Base-by-base conservation (phyloP, 2,113 vertebrate species). In the Gavia stellata region DNA sequence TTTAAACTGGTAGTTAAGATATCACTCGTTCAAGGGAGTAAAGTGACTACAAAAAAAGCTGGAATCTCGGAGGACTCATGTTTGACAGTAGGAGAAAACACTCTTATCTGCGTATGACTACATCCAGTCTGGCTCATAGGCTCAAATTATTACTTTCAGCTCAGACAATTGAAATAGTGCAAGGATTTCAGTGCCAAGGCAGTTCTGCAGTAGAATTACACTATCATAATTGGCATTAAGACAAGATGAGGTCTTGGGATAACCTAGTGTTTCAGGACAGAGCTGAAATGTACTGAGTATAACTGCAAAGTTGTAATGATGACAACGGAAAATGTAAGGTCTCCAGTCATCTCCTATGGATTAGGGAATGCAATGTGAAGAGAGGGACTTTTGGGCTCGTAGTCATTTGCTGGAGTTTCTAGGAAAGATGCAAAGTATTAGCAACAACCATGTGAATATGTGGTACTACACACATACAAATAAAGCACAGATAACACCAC, bases 1-100 rank as follows among this genome's bases (percentile, higher is more conserved):
- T 91, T 94, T 87, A 95, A 87, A 94, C 73, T 87, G 74, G 74
- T 91, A 94, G 91, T 95, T 90, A 91, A 95, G 92, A 87, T 89
- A 97, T 58, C 86, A 55, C 20, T 72, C 3, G 25, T 94, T 94
- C 94, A 91, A 82, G 67, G 66, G 45, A 85, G 66, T 75, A 89
- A 89, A 65, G 53, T 59, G 82, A 70, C 94, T 87, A 77, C 66
- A 90, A 50, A 90, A 96, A 85, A 82, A 77, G 42, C 66, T 66
- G 36, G 70, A 94, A 85, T 84, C 87, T 87, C 65, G 0, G 62
- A 94, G 81, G 81, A 87, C 61, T 91, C 36, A 5, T n/a, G 52
- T 75, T 79, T 94, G 88, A 88, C 81, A 95, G 78, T 33, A 65
- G 53, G 58, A 85, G 79, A 94, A 95, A 81, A 24, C 21, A 56